Percentiles rank a stretch among this genome's conserved stretches.
These are phyloP conservation scores for Chionis minor DNA, from an alignment of 2,113 vertebrate species.

Conservation along the genomic window DNA sequence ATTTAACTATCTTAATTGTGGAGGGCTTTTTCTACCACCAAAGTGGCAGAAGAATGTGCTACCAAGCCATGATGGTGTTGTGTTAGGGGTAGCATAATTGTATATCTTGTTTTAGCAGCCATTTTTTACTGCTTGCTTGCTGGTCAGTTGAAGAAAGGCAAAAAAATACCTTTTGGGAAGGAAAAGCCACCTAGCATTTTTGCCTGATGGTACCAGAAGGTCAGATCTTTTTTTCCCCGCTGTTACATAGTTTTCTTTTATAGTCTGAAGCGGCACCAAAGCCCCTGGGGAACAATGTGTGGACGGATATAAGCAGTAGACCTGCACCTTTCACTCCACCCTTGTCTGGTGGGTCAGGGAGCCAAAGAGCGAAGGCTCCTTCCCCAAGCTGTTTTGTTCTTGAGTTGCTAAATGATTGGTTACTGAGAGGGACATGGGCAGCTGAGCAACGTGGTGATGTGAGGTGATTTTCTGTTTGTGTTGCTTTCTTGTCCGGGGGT, in stretches of 20 bases:
- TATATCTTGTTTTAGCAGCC: too few species aligned
- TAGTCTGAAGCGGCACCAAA: background rate
- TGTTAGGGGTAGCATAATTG: background rate
- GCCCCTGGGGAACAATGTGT: background rate
- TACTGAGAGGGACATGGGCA: rapidly evolving
- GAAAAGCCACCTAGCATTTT: background rate
- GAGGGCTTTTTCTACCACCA: background rate
- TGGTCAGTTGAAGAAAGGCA: too few species aligned
- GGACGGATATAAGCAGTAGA: background rate
- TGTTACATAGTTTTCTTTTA: background rate
- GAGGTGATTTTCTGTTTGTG: background rate
- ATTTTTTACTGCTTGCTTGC: too few species aligned
- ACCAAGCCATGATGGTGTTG: background rate
- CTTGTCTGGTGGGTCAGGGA: background rate
- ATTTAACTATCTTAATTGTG: background rate
- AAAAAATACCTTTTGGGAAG: too few species aligned
- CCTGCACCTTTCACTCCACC: background rate
- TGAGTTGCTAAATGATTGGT: background rate
- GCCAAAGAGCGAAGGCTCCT: background rate
- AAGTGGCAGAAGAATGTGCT: background rate
- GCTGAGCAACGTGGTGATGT: rapidly evolving
- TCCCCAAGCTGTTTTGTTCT: background rate
- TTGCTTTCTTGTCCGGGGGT: background rate
- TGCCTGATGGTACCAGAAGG: background rate
- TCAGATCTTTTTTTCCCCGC: background rate